phyloP scores from a whole-genome alignment of 2,113 vertebrate species.

The Piaya cayana region DNA sequence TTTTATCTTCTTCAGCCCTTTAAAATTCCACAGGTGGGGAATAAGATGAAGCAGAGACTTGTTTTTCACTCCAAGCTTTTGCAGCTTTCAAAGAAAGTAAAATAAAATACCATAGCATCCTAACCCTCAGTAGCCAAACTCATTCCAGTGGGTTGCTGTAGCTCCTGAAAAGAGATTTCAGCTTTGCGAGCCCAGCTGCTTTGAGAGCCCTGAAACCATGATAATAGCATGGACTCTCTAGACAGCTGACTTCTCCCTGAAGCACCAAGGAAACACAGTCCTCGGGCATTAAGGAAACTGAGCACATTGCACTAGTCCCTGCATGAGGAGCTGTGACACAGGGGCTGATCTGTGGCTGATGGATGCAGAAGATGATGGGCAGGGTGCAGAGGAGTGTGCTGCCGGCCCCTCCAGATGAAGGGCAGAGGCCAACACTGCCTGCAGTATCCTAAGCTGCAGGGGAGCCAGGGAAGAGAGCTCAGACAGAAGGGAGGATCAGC shows the following conservation, averaged over 20 bases:
- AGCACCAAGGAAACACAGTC: not conserved
- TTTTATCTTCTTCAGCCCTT: not conserved
- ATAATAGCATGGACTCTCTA: rapidly evolving
- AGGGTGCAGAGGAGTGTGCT: not conserved
- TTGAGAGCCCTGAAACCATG: not conserved
- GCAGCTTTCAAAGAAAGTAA: not conserved
- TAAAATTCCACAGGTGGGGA: not conserved
- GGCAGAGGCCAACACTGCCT: not conserved
- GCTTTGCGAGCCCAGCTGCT: not conserved
- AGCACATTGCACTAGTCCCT: not conserved
- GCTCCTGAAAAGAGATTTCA: not conserved
- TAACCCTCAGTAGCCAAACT: not conserved
- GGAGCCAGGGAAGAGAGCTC: not conserved
- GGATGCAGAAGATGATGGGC: not conserved
- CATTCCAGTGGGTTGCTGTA: not conserved
- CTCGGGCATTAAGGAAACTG: rapidly evolving
- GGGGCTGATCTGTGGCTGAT: not conserved
- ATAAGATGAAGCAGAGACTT: not conserved
- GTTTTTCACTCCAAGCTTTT: not conserved
- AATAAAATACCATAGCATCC: not conserved
- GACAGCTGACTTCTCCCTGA: not conserved
- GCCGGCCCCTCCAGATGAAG: not conserved
- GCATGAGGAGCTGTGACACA: not conserved
- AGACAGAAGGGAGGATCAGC: not conserved
- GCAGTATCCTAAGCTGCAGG: not conserved